Percentiles rank a stretch among this genome's conserved stretches.
Evolutionary conservation across 2,888 invertebrate species (phyloP).

Genomic region (Drosophila subquinaria): DNA sequence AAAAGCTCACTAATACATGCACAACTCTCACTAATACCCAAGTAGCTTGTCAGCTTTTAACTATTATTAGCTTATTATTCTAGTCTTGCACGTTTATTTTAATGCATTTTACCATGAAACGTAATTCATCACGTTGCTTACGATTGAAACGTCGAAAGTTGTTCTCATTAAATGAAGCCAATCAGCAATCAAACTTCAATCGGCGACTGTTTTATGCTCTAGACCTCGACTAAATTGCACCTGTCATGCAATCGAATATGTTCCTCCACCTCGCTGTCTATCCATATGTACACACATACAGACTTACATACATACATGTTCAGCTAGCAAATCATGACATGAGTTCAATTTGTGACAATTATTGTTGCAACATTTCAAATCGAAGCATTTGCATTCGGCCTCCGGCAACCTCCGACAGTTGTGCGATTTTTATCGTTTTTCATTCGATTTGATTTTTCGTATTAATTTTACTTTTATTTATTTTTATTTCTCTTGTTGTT

Average conservation of each 20-base stretch:
- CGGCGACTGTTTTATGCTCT: slow-evolving; percentile 50
- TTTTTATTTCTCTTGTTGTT: slow-evolving; percentile 27
- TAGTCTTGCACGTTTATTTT: slow-evolving; percentile 15
- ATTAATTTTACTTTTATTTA: slow-evolving; percentile 44
- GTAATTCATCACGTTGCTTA: slow-evolving; percentile 46
- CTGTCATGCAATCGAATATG: slow-evolving; percentile 69
- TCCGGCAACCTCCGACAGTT: slow-evolving; percentile 63
- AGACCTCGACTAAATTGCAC: slow-evolving; percentile 75
- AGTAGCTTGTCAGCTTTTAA: neutral
- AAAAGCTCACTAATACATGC: neutral
- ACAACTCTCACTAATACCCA: neutral
- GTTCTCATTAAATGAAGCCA: slow-evolving; percentile 56
- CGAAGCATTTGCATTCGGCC: slow-evolving; percentile 61
- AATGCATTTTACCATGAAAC: slow-evolving; percentile 14
- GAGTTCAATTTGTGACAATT: slow-evolving; percentile 84
- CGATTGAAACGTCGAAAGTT: slow-evolving; percentile 33
- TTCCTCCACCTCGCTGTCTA: slow-evolving; percentile 7
- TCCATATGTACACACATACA: neutral
- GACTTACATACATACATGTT: slow-evolving; percentile 4
- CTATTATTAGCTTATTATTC: slow-evolving; percentile 9
- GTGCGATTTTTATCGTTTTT: slow-evolving; percentile 43
- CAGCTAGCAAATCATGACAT: slow-evolving; percentile 81
- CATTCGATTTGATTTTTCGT: slow-evolving; percentile 37
- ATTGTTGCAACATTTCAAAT: slow-evolving; percentile 83
- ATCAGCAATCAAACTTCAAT: slow-evolving; percentile 54